Percentiles rank a stretch among this genome's conserved stretches.
Evolutionary conservation across 2,888 invertebrate genomes (phyloP).

Genomic region (Cylloceria caligata): DNA sequence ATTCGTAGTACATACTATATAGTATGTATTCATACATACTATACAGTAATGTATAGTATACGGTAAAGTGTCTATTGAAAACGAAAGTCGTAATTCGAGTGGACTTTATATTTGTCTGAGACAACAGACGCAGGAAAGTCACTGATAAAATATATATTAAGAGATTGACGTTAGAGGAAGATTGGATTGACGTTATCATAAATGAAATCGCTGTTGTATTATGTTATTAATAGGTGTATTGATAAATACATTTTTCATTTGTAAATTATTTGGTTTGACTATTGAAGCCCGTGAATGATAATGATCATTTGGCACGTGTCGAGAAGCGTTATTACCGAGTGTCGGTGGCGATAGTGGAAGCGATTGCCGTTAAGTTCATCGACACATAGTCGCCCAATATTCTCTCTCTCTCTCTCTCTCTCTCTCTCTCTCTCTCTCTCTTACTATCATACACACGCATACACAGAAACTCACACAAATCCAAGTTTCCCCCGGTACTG

Average conservation of each 20-base stretch:
- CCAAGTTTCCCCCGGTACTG: not conserved
- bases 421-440: not conserved
- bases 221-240: not conserved
- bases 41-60: too few species aligned
- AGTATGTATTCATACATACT: not conserved
- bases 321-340: slow-evolving; percentile 12
- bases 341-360: slow-evolving; percentile 8
- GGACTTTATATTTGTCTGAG: slow-evolving; percentile 22
- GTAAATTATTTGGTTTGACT: slow-evolving; percentile 2
- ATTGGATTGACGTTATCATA: not conserved
- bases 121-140: not conserved
- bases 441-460: too few species aligned
- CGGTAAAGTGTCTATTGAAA: not conserved
- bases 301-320: slow-evolving; percentile 37
- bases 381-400: not conserved
- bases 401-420: not conserved
- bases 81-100: not conserved
- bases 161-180: not conserved
- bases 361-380: slow-evolving; percentile 33
- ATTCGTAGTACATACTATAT: not conserved
- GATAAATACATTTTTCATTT: not conserved
- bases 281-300: not conserved
- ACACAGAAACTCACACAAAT: too few species aligned
- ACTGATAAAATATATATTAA: not conserved
- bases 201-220: not conserved